phyloP scores from a whole-genome alignment of 2,888 invertebrate genomes.

The Melanchra persicariae region DNA sequence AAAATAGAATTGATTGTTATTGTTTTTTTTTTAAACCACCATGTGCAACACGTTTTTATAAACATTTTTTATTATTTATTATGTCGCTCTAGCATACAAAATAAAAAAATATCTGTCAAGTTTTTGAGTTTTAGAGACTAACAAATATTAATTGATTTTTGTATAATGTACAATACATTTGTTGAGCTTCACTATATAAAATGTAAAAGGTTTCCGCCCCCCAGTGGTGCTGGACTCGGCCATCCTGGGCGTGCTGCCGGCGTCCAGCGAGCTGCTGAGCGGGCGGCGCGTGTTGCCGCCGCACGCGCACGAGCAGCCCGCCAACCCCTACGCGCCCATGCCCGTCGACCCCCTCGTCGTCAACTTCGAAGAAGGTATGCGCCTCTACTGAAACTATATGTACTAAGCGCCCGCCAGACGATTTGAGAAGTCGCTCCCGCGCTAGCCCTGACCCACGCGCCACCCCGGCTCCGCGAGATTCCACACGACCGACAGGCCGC shows the following conservation, averaged over 20 bases:
- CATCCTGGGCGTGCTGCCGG: conserved; percentile 85
- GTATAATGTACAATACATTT: background rate
- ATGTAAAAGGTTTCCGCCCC: conserved; percentile 49
- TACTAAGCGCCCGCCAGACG: conserved; percentile 79
- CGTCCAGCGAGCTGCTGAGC: conserved; percentile 80
- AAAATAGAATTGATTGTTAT: background rate
- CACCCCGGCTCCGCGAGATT: conserved; percentile 43
- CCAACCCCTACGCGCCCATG: conserved; percentile 82
- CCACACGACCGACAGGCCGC: conserved; percentile 49
- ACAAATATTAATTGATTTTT: background rate
- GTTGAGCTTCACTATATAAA: conserved; percentile 23
- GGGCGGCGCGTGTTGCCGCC: conserved; percentile 82
- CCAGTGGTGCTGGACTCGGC: conserved; percentile 85
- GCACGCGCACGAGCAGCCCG: conserved; percentile 75
- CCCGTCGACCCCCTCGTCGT: conserved; percentile 94
- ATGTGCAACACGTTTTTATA: too few species aligned
- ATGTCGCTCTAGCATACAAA: too few species aligned
- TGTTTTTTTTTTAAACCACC: background rate
- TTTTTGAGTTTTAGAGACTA: background rate
- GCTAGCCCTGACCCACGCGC: conserved; percentile 25
- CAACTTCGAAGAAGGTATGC: conserved; percentile 96
- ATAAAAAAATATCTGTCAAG: too few species aligned
- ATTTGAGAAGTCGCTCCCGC: conserved; percentile 69
- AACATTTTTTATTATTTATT: too few species aligned
- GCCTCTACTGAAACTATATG: conserved; percentile 92